These are phyloP conservation scores for Cephonodes hylas DNA, from an alignment of 2,888 invertebrate genomes.

Conservation along the genomic window DNA sequence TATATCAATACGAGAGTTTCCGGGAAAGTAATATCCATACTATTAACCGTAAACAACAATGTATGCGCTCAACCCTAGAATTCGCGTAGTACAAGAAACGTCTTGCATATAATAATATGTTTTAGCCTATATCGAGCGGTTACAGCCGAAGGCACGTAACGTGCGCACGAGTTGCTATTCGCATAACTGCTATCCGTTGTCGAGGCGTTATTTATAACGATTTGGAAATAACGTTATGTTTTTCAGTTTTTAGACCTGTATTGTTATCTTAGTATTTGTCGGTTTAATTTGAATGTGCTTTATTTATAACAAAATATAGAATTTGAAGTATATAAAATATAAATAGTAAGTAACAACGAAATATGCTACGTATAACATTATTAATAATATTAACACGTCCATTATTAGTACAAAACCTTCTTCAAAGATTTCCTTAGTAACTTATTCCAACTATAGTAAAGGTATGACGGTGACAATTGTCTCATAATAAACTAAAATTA, in stretches of 20 bases:
- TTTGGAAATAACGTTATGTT: background rate
- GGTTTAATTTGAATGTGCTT: too few species aligned
- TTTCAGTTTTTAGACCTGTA: background rate
- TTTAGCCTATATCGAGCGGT: conserved; percentile 80
- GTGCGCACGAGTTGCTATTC: conserved; percentile 38
- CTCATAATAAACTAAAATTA: too few species aligned
- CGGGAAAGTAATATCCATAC: background rate
- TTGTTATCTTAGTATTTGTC: too few species aligned
- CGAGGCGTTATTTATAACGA: background rate
- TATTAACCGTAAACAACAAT: conserved; percentile 18
- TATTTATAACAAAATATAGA: too few species aligned
- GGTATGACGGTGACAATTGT: too few species aligned
- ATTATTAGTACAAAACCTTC: too few species aligned
- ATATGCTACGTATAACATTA: too few species aligned
- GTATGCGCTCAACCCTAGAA: conserved; percentile 64
- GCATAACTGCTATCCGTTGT: background rate
- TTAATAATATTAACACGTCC: too few species aligned
- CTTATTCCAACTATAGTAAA: too few species aligned
- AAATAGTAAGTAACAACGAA: too few species aligned
- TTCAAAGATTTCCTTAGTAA: too few species aligned
- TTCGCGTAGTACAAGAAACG: conserved; percentile 79
- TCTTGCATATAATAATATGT: conserved; percentile 82
- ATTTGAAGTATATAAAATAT: too few species aligned
- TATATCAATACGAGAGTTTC: conserved; percentile 5
- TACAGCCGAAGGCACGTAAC: conserved; percentile 51